phyloP scores from a whole-genome alignment of 2,888 invertebrate species.

The Callyntrura guangdongensis region DNA sequence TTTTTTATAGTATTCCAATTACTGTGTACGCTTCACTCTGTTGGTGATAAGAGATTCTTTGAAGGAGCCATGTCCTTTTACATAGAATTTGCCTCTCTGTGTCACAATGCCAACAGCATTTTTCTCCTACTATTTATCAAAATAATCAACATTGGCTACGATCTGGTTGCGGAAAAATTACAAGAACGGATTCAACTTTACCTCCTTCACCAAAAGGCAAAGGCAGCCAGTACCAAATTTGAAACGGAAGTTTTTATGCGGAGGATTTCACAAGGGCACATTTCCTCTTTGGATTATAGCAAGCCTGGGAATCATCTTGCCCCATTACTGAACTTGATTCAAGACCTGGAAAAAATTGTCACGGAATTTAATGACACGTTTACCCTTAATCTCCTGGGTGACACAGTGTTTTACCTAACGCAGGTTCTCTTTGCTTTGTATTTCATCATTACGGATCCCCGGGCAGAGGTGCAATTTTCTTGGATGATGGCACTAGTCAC shows the following conservation, averaged over 20 bases:
- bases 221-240: not conserved
- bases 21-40: not conserved
- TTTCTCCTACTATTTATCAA: constrained; percentile 49
- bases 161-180: constrained; percentile 17
- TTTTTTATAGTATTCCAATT: not conserved
- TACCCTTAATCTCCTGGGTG: constrained; percentile 7
- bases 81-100: constrained; percentile 22
- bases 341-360: constrained; percentile 30
- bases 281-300: not conserved
- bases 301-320: not conserved
- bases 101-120: not conserved
- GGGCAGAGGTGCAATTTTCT: not conserved
- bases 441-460: constrained; percentile 14
- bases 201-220: not conserved
- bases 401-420: not conserved
- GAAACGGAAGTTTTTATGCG: not conserved
- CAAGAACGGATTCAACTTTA: not conserved
- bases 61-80: constrained; percentile 54
- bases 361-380: constrained; percentile 41
- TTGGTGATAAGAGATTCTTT: no score
- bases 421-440: constrained; percentile 37
- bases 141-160: constrained; percentile 50
- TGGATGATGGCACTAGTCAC: constrained; percentile 24
- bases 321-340: constrained; percentile 4
- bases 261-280: not conserved